Percentiles rank a stretch among this genome's conserved stretches.
These are phyloP conservation scores for Dryas iulia DNA, from an alignment of 1,140 invertebrate genomes.

Conservation along the genomic window DNA sequence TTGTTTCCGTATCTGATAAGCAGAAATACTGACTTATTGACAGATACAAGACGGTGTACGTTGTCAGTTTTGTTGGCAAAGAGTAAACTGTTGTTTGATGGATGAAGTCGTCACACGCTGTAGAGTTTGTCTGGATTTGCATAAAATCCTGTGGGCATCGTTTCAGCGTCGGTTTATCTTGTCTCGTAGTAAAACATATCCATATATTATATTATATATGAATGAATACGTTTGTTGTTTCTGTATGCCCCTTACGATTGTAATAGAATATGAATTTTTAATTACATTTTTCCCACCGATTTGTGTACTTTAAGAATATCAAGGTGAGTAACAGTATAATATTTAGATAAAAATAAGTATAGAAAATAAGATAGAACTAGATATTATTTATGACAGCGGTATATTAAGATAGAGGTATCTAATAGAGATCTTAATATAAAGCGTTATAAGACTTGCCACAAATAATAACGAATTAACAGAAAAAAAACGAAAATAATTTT, in stretches of 20 bases:
- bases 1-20: too few species aligned
- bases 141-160: conserved; percentile 1
- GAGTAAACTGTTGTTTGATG: not conserved
- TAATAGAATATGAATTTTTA: not conserved
- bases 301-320: too few species aligned
- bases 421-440: too few species aligned
- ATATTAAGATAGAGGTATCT: too few species aligned
- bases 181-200: not conserved
- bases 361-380: too few species aligned
- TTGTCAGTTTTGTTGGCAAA: not conserved
- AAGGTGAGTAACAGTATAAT: too few species aligned
- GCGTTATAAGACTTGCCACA: too few species aligned
- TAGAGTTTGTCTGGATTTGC: not conserved
- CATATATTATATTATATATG: not conserved
- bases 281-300: too few species aligned
- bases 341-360: too few species aligned
- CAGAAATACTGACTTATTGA: not conserved
- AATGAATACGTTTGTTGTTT: not conserved
- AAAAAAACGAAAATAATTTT: too few species aligned
- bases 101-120: not conserved
- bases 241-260: not conserved
- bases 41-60: not conserved
- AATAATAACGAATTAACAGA: too few species aligned
- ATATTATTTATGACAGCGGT: too few species aligned
- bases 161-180: conserved; percentile 5